Conservation (phyloP, 2,888 invertebrate genomes). For the Oithona nana region DNA sequence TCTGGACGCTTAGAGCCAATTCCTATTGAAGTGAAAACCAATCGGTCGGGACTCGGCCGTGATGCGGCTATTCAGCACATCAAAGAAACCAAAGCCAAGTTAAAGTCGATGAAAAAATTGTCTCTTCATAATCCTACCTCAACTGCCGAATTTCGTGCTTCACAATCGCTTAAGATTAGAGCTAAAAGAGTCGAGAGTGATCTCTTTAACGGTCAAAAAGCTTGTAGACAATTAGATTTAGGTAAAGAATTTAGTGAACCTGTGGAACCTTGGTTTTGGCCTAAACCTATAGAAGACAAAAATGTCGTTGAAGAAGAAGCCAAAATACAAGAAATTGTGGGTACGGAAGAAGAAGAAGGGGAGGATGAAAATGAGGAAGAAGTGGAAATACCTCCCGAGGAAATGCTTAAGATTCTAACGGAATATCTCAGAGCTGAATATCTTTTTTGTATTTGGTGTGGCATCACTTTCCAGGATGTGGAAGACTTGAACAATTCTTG, state of each 20-base stretch:
- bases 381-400: constrained; percentile 28
- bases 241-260: constrained; percentile 31
- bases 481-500: constrained; percentile 42
- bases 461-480: constrained; percentile 41
- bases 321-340: constrained; percentile 22
- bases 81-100: background rate
- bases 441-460: constrained; percentile 62
- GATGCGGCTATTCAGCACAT: background rate
- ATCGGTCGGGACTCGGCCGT: background rate
- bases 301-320: constrained; percentile 22
- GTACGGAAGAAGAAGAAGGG: constrained; percentile 25
- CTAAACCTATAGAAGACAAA: constrained; percentile 24
- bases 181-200: constrained; percentile 18
- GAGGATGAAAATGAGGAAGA: constrained; percentile 27
- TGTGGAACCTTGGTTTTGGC: constrained; percentile 40
- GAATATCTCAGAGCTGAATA: constrained; percentile 47
- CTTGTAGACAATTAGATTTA: constrained; percentile 38
- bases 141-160: background rate
- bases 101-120: background rate
- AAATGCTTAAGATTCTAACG: constrained; percentile 41
- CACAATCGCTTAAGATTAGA: background rate
- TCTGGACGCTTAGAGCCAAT: background rate
- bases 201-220: constrained; percentile 30
- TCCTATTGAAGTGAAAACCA: background rate
- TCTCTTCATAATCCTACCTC: background rate